phyloP scores from a whole-genome alignment of 2,797 vertebrate species.

The Ctenosaura bakeri region DNA sequence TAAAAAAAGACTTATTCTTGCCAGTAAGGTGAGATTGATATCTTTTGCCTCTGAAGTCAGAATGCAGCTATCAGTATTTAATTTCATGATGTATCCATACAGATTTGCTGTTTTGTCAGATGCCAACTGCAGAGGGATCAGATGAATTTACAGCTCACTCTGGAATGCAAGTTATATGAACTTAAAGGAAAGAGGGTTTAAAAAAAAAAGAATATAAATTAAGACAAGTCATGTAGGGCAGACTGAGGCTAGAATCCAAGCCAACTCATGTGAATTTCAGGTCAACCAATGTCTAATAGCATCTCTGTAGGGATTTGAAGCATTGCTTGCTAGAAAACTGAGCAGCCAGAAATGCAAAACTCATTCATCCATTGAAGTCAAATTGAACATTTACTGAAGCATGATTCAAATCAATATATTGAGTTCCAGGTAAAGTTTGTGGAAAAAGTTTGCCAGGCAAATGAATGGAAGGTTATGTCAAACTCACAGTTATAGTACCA shows the following conservation, averaged over 20 bases:
- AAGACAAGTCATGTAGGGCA: conserved; percentile 61
- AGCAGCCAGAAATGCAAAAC: conserved; percentile 75
- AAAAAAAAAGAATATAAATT: conserved; percentile 44
- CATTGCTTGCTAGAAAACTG: conserved; percentile 66
- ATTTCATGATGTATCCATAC: conserved; percentile 24
- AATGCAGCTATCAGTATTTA: conserved; percentile 7
- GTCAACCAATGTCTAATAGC: conserved; percentile 79
- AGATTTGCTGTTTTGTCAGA: conserved; percentile 8
- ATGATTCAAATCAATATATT: conserved; percentile 82
- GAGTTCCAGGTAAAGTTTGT: conserved; percentile 70
- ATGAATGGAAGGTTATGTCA: conserved; percentile 26
- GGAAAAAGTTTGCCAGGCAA: conserved; percentile 49
- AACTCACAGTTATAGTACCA: neutral
- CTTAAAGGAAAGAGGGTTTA: conserved; percentile 8
- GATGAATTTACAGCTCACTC: neutral
- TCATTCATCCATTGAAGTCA: conserved; percentile 79
- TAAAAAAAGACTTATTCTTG: neutral
- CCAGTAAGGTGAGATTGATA: neutral
- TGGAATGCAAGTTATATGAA: conserved; percentile 12
- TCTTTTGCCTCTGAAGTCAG: conserved; percentile 14
- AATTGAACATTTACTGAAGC: conserved; percentile 80
- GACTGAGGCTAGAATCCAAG: conserved; percentile 66
- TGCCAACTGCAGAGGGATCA: conserved; percentile 8
- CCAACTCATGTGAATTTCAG: conserved; percentile 79
- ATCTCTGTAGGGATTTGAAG: conserved; percentile 78